Evolutionary conservation across 53 echinoderm and acorn worm genomes (phyloP).

Genomic region (Paracentrotus lividus): DNA sequence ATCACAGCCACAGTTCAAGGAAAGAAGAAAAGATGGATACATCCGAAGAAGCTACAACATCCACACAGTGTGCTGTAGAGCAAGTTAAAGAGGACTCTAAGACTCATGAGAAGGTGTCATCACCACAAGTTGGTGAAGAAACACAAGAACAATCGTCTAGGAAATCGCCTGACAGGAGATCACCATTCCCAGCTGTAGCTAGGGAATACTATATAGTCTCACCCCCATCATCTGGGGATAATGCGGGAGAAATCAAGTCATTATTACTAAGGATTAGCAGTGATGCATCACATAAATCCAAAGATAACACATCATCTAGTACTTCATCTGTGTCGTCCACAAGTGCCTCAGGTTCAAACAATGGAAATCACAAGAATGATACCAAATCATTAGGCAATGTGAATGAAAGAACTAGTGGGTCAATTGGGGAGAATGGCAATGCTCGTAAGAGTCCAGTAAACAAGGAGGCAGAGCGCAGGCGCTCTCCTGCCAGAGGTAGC

Average conservation of each 20-base stretch:
- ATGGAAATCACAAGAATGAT: slow-evolving; percentile 71
- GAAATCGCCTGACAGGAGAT: slow-evolving; percentile 74
- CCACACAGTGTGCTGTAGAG: slow-evolving; percentile 64
- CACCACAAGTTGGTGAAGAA: slow-evolving; percentile 54
- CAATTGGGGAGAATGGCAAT: slow-evolving; percentile 72
- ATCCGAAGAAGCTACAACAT: slow-evolving; percentile 76
- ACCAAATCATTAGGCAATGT: slow-evolving; percentile 54
- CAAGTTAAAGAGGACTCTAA: slow-evolving; percentile 52
- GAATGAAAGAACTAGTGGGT: slow-evolving; percentile 76
- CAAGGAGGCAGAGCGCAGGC: slow-evolving; percentile 78
- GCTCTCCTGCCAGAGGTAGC: slow-evolving; percentile 84
- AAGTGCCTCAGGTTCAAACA: slow-evolving; percentile 84
- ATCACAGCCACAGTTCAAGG: slow-evolving; percentile 82
- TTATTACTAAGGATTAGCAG: slow-evolving; percentile 80
- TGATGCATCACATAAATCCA: slow-evolving; percentile 73
- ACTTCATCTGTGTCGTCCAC: slow-evolving; percentile 86
- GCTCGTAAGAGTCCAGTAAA: slow-evolving; percentile 81
- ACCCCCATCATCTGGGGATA: slow-evolving; percentile 83
- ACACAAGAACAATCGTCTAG: slow-evolving; percentile 41
- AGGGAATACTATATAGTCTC: slow-evolving; percentile 95
- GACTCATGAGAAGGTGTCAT: slow-evolving; percentile 51
- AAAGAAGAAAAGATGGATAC: slow-evolving; percentile 80
- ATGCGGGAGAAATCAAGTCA: slow-evolving; percentile 94
- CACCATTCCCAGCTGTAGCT: slow-evolving; percentile 76
- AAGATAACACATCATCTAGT: slow-evolving; percentile 73